Conservation (phyloP, 2,113 vertebrate genomes). For the Oryzias javanicus region DNA sequence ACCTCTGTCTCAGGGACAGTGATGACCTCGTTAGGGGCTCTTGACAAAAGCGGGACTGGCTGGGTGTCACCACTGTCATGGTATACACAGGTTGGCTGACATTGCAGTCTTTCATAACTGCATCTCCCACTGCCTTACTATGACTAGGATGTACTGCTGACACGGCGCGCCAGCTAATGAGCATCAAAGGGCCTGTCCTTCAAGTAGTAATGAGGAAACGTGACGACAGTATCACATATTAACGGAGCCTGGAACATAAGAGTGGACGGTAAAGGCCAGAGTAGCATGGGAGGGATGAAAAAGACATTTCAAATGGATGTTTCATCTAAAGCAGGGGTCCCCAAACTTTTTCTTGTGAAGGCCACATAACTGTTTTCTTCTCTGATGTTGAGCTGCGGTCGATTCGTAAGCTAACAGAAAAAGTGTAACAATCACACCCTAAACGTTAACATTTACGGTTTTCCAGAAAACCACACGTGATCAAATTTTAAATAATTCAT, state of each 20-base stretch:
- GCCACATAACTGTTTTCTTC: too few relatives aligned
- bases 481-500: too few relatives aligned
- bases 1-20: constrained; percentile 76
- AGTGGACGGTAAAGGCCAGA: constrained; percentile 54
- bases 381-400: too few relatives aligned
- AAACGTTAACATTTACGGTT: too few relatives aligned
- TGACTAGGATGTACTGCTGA: constrained; percentile 59
- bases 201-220: constrained; percentile 74
- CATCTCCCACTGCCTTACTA: constrained; percentile 42
- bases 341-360: too few relatives aligned
- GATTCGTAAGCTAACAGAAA: too few relatives aligned
- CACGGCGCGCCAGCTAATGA: constrained; percentile 68
- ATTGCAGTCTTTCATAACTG: constrained; percentile 61
- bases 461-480: too few relatives aligned
- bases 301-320: constrained; percentile 40
- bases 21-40: constrained; percentile 78
- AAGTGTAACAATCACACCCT: too few relatives aligned
- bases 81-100: constrained; percentile 69
- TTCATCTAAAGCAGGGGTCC: constrained; percentile 5
- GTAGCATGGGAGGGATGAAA: constrained; percentile 31
- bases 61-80: constrained; percentile 73
- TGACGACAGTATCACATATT: constrained; percentile 66
- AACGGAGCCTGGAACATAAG: constrained; percentile 59
- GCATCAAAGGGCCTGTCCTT: constrained; percentile 75
- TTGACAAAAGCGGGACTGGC: constrained; percentile 71